Evolutionary conservation across 2,888 invertebrate genomes (phyloP).

Genomic region (Cosmorhoe ocellata): DNA sequence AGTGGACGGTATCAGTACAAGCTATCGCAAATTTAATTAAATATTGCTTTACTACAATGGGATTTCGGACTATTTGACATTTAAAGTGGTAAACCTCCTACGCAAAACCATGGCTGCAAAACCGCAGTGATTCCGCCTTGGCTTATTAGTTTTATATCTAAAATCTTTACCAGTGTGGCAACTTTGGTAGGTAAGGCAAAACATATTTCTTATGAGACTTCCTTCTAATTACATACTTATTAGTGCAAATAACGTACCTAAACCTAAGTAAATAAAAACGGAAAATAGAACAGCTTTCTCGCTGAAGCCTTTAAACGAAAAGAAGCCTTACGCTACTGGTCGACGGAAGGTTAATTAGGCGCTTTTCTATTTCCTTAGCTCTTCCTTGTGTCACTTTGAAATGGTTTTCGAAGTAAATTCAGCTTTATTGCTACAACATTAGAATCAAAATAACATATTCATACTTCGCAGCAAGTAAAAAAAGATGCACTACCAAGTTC

Average conservation of each 20-base stretch:
- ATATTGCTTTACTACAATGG: not conserved
- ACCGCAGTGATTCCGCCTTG: no score
- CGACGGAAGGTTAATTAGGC: slow-evolving; percentile 25
- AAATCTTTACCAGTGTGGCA: no score
- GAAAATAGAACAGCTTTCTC: slow-evolving; percentile 8
- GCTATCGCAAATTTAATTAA: slow-evolving; percentile 7
- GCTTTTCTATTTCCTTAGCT: slow-evolving; percentile 21
- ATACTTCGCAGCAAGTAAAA: no score
- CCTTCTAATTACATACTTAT: slow-evolving; percentile 8
- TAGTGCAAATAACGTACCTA: slow-evolving; percentile 2
- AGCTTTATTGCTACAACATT: not conserved
- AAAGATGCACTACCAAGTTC: no score
- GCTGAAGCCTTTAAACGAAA: slow-evolving; percentile 21
- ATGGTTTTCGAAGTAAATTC: not conserved
- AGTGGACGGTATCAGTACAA: slow-evolving; percentile 1
- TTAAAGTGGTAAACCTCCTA: no score
- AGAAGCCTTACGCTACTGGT: slow-evolving; percentile 17
- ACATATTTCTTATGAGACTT: not conserved
- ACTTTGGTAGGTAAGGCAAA: no score
- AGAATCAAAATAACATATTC: not conserved
- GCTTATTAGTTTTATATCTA: no score
- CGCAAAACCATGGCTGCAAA: no score
- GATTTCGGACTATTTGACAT: no score
- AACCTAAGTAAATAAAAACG: slow-evolving; percentile 2
- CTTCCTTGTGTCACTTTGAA: slow-evolving; percentile 4